phyloP scores from a whole-genome alignment of 1,140 invertebrate species.

The Heliconius congener region DNA sequence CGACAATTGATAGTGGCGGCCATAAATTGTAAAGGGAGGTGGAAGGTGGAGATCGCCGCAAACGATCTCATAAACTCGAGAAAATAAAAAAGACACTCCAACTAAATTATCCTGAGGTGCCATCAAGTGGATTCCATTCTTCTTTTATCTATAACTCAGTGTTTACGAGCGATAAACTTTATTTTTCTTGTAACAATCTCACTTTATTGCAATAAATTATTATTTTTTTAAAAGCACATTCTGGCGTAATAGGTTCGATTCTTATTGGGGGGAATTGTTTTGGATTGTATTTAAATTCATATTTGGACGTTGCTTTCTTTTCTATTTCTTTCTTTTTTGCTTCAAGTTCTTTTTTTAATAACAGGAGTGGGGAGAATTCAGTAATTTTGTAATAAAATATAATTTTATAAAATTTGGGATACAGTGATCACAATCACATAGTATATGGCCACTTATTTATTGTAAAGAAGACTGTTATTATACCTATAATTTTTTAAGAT shows the following conservation, averaged over 20 bases:
- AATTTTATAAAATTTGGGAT: no score
- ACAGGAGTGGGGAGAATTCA: no score
- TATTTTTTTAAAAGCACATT: background rate
- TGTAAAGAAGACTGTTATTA: no score
- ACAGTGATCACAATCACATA: no score
- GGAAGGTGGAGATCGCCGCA: conserved; percentile 37
- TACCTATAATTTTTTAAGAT: no score
- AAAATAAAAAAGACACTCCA: conserved; percentile 52
- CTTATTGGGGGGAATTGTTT: no score
- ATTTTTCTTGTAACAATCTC: conserved; percentile 1
- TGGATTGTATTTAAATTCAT: no score
- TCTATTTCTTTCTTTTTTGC: no score
- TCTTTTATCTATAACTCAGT: conserved; percentile 28
- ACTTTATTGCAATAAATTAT: background rate
- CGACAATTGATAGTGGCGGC: conserved; percentile 43
- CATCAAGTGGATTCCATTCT: conserved; percentile 33
- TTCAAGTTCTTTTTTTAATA: no score
- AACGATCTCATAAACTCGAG: conserved; percentile 53
- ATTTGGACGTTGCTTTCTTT: no score
- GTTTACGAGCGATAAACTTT: conserved; percentile 34
- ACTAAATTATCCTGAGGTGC: conserved; percentile 51
- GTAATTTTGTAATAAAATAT: no score
- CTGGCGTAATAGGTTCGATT: background rate
- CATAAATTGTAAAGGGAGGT: conserved; percentile 42
- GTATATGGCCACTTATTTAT: no score